Evolutionary conservation across 1,140 invertebrate species (phyloP), one percentile per base, ranked within the genome.

Genomic region (Reticulitermes speratus): DNA sequence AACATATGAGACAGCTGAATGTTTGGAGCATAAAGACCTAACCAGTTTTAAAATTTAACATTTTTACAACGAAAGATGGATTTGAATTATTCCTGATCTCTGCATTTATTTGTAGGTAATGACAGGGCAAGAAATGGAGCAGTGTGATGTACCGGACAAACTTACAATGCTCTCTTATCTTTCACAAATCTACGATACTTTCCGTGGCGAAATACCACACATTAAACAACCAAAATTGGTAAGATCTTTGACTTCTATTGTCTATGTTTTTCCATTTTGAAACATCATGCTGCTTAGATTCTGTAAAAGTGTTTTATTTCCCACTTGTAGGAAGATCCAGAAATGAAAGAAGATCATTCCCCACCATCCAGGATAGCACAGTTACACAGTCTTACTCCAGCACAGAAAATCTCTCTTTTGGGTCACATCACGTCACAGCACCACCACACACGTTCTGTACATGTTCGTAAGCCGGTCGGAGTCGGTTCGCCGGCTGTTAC

Each of bases 161-260:
- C 91, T 96, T 48, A 92, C 93, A 5, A 95, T 97, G 94, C 93
- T 97, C 69, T 95, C 95, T 82, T 98, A 98, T 90, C 91, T 98
- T 81, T 95, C 96, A n/a, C 96, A 97, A 92, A 94, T 98, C 87
- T 97, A 97, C 90, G 95, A 97, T 89, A 93, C 94, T 84, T 97
- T 97, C 90, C 93, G 95, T 87, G 95, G 96, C 87, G 96, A 97
- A 92, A 96, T 97, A 88, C 96, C 96, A 23, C 94, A 96, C 89
- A 93, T 96, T 83, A 96, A 96, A 90, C 95, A 96, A 92, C 94
- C 94, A 44, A 95, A 95, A 93, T 91, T 95, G 92, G 94, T 95
- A 91, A 93, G 91, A 91, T 83, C 87, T 52, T 84, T 14, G 11
- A 30, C 8, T n/a, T 14, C 65, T 30, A 25, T 55, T 75, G 65